Evolutionary conservation across 2,888 invertebrate species (phyloP).

Genomic region (Rhamphomyia laevipes): DNA sequence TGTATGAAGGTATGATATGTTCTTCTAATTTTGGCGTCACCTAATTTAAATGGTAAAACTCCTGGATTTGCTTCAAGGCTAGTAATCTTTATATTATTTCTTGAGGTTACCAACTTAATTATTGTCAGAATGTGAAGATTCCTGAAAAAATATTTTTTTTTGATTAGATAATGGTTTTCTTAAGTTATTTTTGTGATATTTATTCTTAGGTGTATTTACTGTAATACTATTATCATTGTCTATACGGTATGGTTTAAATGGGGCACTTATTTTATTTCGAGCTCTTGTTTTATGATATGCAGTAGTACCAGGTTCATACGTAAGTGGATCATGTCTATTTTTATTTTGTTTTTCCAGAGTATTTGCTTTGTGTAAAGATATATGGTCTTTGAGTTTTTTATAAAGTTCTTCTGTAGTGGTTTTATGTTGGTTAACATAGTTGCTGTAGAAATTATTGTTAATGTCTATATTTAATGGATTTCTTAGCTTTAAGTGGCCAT

Average conservation of each 20-base stretch:
- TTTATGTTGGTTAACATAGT: too few relatives aligned
- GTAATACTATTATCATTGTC: slow-evolving; percentile 4
- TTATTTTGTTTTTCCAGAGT: slow-evolving; percentile 6
- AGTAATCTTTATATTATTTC: background rate
- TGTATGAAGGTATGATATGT: background rate
- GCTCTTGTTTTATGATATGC: slow-evolving; percentile 6
- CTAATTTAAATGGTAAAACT: too few relatives aligned
- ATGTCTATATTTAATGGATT: too few relatives aligned
- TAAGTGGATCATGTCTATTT: slow-evolving; percentile 3
- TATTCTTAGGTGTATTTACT: background rate
- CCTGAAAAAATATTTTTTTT: background rate
- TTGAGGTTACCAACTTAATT: background rate
- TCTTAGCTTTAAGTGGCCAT: too few relatives aligned
- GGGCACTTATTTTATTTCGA: slow-evolving; percentile 4
- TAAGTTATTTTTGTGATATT: slow-evolving; percentile 7
- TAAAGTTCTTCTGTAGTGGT: too few relatives aligned
- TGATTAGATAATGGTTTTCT: background rate
- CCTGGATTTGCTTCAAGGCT: too few relatives aligned
- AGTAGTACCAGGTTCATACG: slow-evolving; percentile 1
- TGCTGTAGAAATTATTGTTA: too few relatives aligned
- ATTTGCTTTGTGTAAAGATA: background rate
- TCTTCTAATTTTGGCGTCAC: background rate
- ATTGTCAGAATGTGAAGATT: background rate
- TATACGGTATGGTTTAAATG: slow-evolving; percentile 3
- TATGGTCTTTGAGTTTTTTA: too few relatives aligned